phyloP scores from a whole-genome alignment of 2,113 vertebrate species.

The zebrafish (Danio rerio) region GRCz12tu NC_133176.1:46624501-46625000 shows the following conservation, averaged over 20 bases:
- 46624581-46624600: background rate
- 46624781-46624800: background rate
- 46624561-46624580: background rate
- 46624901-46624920: constrained; percentile 31
- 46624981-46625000: constrained; percentile 9
- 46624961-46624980: background rate
- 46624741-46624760: background rate
- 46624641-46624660: background rate
- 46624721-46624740: background rate
- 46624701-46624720: background rate
- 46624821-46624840: background rate
- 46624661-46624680: background rate
- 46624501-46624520: too few species aligned
- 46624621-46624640: too few species aligned
- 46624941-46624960: constrained; percentile 42
- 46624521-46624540: too few species aligned
- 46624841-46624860: background rate
- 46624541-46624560: too few species aligned
- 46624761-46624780: background rate
- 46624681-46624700: background rate
- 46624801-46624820: too few species aligned
- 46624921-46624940: constrained; percentile 48
- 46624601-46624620: background rate
- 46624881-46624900: constrained; percentile 30
- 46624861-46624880: background rate